Conservation (phyloP, 1,140 invertebrate species). For the Monomorium pharaonis region DNA sequence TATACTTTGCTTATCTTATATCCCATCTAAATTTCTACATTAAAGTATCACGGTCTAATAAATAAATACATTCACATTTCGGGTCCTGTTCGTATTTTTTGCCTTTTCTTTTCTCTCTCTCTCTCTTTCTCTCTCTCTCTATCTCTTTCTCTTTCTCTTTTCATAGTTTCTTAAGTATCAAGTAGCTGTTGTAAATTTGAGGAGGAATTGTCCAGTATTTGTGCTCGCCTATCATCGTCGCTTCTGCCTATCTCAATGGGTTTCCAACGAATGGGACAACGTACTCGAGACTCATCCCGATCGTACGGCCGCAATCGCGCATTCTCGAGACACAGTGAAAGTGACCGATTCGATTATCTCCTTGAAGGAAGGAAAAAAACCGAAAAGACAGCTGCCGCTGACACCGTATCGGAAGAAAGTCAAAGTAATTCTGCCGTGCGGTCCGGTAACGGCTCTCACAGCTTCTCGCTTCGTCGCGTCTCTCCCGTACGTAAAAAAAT, state of each 20-base stretch:
- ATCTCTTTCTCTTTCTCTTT: too few species aligned
- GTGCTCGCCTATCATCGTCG: not conserved
- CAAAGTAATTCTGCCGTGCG: slow-evolving; percentile 40
- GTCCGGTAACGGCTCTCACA: slow-evolving; percentile 28
- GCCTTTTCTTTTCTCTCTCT: too few species aligned
- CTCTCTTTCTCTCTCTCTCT: too few species aligned
- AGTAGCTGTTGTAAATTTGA: not conserved
- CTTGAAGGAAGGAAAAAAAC: slow-evolving; percentile 54
- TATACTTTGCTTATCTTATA: too few species aligned
- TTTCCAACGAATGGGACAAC: not conserved
- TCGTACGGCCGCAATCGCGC: not conserved
- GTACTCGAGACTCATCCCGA: not conserved
- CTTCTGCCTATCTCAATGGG: not conserved
- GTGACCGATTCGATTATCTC: slow-evolving; percentile 63
- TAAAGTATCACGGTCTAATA: too few species aligned
- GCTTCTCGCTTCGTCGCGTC: not conserved
- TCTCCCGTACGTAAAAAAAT: not conserved
- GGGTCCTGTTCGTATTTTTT: too few species aligned
- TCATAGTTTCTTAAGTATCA: too few species aligned
- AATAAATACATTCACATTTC: too few species aligned
- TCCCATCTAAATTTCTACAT: too few species aligned
- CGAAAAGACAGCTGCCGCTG: slow-evolving; percentile 56
- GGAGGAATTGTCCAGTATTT: not conserved
- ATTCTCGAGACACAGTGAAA: slow-evolving; percentile 63
- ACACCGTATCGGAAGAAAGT: slow-evolving; percentile 69